A percentile compares a stretch with the other conserved stretches of the same genome.
These are phyloP conservation scores for Pogonomyrmex californicus DNA, from an alignment of 1,140 invertebrate species.

Conservation along the genomic window DNA sequence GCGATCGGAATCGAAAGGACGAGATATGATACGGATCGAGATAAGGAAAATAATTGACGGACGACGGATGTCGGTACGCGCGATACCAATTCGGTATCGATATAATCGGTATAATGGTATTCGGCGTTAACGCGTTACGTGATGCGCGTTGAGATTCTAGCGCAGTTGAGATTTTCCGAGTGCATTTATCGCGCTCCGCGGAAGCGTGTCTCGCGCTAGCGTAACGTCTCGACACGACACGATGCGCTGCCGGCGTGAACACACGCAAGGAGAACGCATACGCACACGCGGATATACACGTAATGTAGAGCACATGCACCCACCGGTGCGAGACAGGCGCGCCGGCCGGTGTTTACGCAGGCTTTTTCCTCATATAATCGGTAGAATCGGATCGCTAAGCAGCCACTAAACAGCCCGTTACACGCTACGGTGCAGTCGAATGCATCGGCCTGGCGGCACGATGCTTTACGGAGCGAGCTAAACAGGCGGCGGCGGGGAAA, in stretches of 20 bases:
- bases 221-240: conserved; percentile 31
- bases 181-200: neutral
- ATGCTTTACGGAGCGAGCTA: conserved; percentile 59
- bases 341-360: conserved; percentile 77
- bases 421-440: conserved; percentile 73
- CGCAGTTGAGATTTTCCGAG: conserved; percentile 18
- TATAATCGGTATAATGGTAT: too few species aligned
- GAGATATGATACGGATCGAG: neutral
- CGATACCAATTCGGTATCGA: neutral
- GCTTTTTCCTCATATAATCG: conserved; percentile 79
- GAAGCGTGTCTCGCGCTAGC: neutral
- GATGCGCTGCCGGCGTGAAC: neutral
- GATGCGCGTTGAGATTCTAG: neutral
- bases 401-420: conserved; percentile 78
- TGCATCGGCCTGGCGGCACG: conserved; percentile 55
- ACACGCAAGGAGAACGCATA: conserved; percentile 29
- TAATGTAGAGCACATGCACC: conserved; percentile 69
- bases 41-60: conserved; percentile 4
- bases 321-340: conserved; percentile 77
- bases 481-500: neutral
- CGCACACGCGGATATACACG: conserved; percentile 50
- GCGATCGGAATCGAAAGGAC: neutral
- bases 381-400: conserved; percentile 80
- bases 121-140: conserved; percentile 24
- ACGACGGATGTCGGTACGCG: too few species aligned